Evolutionary conservation across 2,888 invertebrate species (phyloP), one percentile per base, ranked within the genome.

Genomic region (Drosophila affinis): DNA sequence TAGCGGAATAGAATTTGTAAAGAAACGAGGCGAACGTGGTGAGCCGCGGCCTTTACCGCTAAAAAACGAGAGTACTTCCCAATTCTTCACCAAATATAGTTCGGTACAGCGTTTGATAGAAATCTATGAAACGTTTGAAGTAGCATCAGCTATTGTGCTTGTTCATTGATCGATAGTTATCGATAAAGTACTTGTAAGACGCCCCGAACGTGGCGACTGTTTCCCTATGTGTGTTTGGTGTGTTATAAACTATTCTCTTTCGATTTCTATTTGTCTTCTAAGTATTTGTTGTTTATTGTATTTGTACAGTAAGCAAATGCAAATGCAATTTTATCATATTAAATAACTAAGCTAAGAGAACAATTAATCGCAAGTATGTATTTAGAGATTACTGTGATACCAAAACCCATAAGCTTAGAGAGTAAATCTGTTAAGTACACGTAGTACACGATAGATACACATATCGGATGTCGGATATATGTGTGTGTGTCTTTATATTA

Each of bases 361-460:
- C 70, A 29, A 67, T 65, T 67, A 65, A 49, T 64, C 64, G 46
- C 52, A 64, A 65, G 52, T 52, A 39, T 49, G 27, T 49, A 18
- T 62, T 9, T 29, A 29, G 29, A 47, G 47, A 47, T 76, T 82
- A 75, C 68, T 68, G 79, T 82, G 60, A 63, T 73, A 79, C 83
- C 83, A 79, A 67, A 88, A 88, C 83, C 67, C 83, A 65, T 72
- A 86, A 86, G 83, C 88, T 83, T 86, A 83, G 54, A 55, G 55
- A 71, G 52, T 85, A 83, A 63, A 56, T 77, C 74, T 75, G 88
- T 82, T 83, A 82, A 88, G 76, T 73, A 82, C 79, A 82, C 73
- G 73, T 75, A 54, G 73, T 75, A 54, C 9, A 21, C 29, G 7
- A 29, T 32, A 62, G 49, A 58, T 27, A 62, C 62, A 71, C 51